Evolutionary conservation across 2,888 invertebrate species (phyloP).

Genomic region (Drosophila anceps): DNA sequence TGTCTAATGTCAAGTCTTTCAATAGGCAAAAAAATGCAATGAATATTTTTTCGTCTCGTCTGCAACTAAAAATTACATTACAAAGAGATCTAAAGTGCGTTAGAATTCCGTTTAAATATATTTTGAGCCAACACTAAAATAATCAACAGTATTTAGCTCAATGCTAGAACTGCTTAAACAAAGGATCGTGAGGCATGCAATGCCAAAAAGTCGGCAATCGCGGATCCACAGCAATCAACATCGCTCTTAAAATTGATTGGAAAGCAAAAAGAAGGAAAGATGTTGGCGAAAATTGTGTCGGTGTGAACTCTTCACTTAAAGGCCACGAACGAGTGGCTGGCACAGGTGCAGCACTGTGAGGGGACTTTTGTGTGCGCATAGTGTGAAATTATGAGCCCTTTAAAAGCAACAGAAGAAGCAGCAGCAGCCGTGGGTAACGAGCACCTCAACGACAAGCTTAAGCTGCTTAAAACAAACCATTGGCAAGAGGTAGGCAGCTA

Average conservation of each 20-base stretch:
- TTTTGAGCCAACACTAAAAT: not conserved
- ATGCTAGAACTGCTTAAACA: conserved; percentile 2
- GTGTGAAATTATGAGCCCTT: conserved; percentile 80
- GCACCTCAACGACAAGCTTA: conserved; percentile 77
- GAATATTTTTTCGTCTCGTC: conserved; percentile 1
- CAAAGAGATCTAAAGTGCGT: too few species aligned
- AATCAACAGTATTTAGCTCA: not conserved
- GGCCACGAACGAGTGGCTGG: conserved; percentile 51
- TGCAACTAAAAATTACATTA: conserved; percentile 6
- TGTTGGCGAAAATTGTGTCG: conserved; percentile 54
- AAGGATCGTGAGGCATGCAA: conserved; percentile 36
- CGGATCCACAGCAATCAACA: conserved; percentile 15
- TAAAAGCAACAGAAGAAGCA: conserved; percentile 47
- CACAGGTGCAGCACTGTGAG: conserved; percentile 34
- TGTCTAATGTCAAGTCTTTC: conserved; percentile 36
- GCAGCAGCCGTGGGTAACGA: conserved; percentile 35
- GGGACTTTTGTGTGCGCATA: conserved; percentile 61
- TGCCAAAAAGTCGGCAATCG: conserved; percentile 21
- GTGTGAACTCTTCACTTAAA: conserved; percentile 53
- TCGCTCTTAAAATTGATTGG: conserved; percentile 77
- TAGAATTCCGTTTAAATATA: not conserved
- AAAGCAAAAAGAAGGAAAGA: conserved; percentile 36
- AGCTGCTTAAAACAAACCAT: conserved; percentile 79
- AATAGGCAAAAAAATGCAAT: too few species aligned
- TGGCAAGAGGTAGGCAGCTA: conserved; percentile 41